Conservation (phyloP, 2,797 vertebrate species). For the Mionectes olivaceus region DNA sequence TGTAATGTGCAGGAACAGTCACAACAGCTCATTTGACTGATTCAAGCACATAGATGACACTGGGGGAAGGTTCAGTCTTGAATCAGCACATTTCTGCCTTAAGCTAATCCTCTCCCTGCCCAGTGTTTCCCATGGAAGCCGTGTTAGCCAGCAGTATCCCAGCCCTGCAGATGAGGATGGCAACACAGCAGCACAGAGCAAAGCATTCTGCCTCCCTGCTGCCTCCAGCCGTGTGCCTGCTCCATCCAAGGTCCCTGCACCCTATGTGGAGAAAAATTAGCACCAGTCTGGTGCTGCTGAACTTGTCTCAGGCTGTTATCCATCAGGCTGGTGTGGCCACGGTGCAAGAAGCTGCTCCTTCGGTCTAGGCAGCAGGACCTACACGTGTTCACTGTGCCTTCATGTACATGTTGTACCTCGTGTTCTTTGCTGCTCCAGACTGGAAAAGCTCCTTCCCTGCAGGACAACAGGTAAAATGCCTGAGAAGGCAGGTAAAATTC, state of each 20-base stretch:
- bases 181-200: background rate
- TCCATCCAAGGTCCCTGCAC: background rate
- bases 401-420: rapidly evolving
- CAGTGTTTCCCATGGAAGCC: background rate
- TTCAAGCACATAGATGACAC: background rate
- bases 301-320: rapidly evolving
- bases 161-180: background rate
- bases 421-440: background rate
- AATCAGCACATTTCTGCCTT: slow-evolving; percentile 11
- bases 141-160: background rate
- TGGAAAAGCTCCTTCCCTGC: background rate
- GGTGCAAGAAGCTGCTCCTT: background rate
- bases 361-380: background rate
- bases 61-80: background rate
- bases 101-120: background rate
- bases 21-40: background rate
- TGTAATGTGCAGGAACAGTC: background rate
- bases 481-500: background rate
- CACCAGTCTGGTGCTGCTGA: background rate
- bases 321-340: background rate
- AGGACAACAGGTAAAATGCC: background rate
- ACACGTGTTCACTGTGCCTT: background rate
- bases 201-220: background rate
- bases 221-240: rapidly evolving
- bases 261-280: background rate